Base-by-base conservation (phyloP, 2,113 vertebrate genomes). In the Etheostoma cragini region DNA sequence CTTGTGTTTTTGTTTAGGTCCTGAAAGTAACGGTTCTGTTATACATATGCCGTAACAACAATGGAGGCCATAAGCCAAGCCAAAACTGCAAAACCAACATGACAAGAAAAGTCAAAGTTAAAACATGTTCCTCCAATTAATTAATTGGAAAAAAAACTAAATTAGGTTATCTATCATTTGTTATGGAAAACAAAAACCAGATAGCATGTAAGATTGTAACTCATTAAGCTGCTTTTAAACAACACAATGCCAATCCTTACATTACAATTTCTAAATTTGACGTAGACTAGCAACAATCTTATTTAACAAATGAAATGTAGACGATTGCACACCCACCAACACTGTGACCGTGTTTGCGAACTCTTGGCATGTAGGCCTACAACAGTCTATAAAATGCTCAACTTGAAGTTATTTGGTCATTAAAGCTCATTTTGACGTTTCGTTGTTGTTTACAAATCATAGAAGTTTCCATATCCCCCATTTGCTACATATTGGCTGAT, bases 401-500 rank as follows among this genome's bases (percentile, higher is more conserved):
- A 30, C 11, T 49, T 49, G 52, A 42, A 42, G 10, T 42, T 42
- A 11, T 38, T 38, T 38, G 38, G 38, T 54, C 17, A 21, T 30
- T n/a, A 52, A 57, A 21, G 5, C 24, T 54, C 24, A 47, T 4
- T 46, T 2, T 45, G 52, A 42, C 33, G n/a, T 61, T 67, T 81
- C 0, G 24, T 47, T 67, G 30, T 57, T 63, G 22, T 62, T 52
- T 49, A 5, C 8, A 19, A 60, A n/a, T 64, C 57, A 10, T 12
- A 11, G 19, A 17, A 57, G 42, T 52, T 24, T 63, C 52, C 17
- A 22, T 21, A 46, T 56, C 63, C 50, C 21, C 22, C 57, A 30
- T 80, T 71, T 76, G 53, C 47, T 58, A n/a, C 67, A 53, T 70
- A 46, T 83, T 57, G 42, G 52, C 71, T 57, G 49, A 78, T 74